A percentile compares a stretch with the other conserved stretches of the same genome.
phyloP scores from a whole-genome alignment of 2,113 vertebrate species.

The Microtus ochrogaster region DNA sequence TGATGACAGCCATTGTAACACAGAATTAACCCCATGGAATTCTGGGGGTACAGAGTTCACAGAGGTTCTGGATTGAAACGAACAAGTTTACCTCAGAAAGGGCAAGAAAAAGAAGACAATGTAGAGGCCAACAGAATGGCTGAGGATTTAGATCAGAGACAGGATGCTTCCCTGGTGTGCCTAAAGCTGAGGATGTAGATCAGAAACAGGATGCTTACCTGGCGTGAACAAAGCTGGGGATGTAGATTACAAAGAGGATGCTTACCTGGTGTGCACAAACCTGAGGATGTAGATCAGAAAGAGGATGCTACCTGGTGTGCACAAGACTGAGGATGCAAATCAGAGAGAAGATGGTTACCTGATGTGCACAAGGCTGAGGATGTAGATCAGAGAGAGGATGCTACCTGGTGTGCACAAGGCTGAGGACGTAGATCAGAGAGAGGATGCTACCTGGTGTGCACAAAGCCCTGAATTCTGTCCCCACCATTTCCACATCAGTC shows the following conservation, averaged over 20 bases:
- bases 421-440: neutral
- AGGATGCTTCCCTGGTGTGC: too few species aligned
- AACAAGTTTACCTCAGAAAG: neutral
- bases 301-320: too few species aligned
- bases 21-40: neutral
- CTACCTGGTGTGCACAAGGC: too few species aligned
- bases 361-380: neutral
- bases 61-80: too few species aligned
- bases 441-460: neutral
- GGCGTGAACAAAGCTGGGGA: too few species aligned
- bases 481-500: neutral
- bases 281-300: neutral
- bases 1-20: neutral
- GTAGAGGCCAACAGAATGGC: neutral
- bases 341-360: neutral
- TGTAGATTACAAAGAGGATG: neutral
- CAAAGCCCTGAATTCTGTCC: neutral
- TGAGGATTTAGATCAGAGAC: neutral
- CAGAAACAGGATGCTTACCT: neutral
- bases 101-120: neutral
- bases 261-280: neutral
- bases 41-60: neutral
- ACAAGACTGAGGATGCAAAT: neutral
- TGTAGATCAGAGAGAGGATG: neutral
- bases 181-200: neutral